Base-by-base conservation (phyloP, 1,140 invertebrate genomes). In the Sarcophaga peregrina region DNA sequence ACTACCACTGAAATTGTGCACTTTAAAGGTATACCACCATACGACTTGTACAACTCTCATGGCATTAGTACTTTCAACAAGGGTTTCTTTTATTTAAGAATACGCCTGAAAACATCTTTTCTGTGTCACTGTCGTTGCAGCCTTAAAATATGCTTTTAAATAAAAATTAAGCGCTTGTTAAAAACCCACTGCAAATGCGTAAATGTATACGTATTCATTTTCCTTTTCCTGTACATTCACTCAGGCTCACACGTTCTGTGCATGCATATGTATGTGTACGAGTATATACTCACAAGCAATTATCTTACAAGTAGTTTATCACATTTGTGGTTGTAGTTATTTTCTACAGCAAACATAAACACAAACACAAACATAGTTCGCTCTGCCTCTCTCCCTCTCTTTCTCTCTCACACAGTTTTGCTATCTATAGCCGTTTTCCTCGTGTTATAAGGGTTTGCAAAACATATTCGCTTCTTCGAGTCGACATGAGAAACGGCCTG, bases 291-390 rank as follows among this genome's bases (percentile, higher is more conserved):
- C 62, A 37, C 25, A 68, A 68, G 88, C 87, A 89, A 89, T 89
- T 87, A 89, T 89, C 88, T 89, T 84, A 86, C 87, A 85, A 84
- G 85, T 86, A 89, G 89, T 89, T 89, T 89, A 89, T 89, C 88
- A 88, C 88, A 89, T 89, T 89, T 89, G 88, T 88, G 87, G 88
- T 89, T 89, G 62, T n/a, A 17, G 62, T 68, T 68, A 68, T 25
- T 68, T 68, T 37, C 25, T 37, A 37, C 25, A 1, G 25, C 25
- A 37, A 37, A 37, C 1, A 37, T 4, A 37, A 37, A 37, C 25
- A 37, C 4, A 37, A 1, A 37, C 72, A 74, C n/a, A n/a, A n/a
- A n/a, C n/a, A n/a, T n/a, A n/a, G n/a, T 48, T 82, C 17, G 13
- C 20, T 20, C 37, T 11, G 37, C 5, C 15, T 54, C 52, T 54